Conservation (phyloP, 2,113 vertebrate genomes). For the Anolis sagrei region DNA sequence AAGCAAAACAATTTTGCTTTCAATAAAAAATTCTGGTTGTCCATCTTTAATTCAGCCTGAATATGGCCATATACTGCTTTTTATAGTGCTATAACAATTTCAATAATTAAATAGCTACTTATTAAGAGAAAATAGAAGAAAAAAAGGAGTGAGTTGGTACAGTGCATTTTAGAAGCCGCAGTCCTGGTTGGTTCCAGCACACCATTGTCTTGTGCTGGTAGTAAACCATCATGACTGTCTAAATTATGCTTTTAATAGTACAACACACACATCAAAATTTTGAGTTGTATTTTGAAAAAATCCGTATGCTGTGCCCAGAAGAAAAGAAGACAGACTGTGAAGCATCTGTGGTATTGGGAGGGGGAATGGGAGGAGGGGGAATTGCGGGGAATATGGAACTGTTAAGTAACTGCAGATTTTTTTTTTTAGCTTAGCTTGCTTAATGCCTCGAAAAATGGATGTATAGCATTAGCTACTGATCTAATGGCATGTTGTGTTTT, state of each 20-base stretch:
- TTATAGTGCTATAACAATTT: background rate
- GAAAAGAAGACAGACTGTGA: conserved; percentile 73
- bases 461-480: conserved; percentile 56
- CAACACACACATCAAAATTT: conserved; percentile 34
- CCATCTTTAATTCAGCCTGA: background rate
- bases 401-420: conserved; percentile 73
- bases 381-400: conserved; percentile 53
- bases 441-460: conserved; percentile 66
- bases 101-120: conserved; percentile 9
- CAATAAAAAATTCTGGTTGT: no score
- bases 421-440: conserved; percentile 67
- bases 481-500: conserved; percentile 28
- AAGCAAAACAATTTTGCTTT: no score
- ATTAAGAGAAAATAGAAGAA: background rate
- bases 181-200: conserved; percentile 20
- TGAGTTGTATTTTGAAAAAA: conserved; percentile 44
- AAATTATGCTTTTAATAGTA: conserved; percentile 54
- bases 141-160: background rate
- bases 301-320: conserved; percentile 51
- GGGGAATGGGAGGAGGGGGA: conserved; percentile 11
- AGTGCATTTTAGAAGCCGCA: background rate
- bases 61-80: background rate
- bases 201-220: conserved; percentile 51
- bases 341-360: conserved; percentile 72
- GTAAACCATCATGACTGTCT: conserved; percentile 52